Evolutionary conservation across 2,113 vertebrate species (phyloP).

Genomic region (Gobius niger): DNA sequence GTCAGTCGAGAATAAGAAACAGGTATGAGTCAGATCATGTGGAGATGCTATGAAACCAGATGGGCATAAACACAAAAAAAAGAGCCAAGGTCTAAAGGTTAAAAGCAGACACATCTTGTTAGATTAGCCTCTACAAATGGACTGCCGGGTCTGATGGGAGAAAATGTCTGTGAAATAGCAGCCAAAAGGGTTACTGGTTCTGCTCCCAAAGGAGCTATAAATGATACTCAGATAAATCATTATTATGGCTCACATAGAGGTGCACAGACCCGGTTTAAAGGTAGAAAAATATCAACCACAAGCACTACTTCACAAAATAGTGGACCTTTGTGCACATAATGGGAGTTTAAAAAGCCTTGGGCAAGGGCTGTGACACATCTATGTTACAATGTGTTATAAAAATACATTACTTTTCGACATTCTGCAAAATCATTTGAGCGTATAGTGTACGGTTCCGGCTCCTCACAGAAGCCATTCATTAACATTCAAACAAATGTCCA

Average conservation of each 20-base stretch:
- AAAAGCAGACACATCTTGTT: slow-evolving; percentile 25
- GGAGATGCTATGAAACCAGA: slow-evolving; percentile 6
- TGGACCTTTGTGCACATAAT: slow-evolving; percentile 2
- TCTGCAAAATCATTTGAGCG: too few relatives aligned
- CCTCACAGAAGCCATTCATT: too few relatives aligned
- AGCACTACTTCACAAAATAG: slow-evolving; percentile 16
- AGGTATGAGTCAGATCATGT: slow-evolving; percentile 10
- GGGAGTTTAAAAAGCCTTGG: slow-evolving; percentile 16
- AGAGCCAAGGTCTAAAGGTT: slow-evolving; percentile 14
- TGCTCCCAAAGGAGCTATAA: slow-evolving; percentile 40
- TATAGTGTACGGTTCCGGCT: too few relatives aligned
- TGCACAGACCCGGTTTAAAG: slow-evolving; percentile 5
- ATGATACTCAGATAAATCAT: slow-evolving; percentile 52
- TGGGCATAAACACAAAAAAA: neutral
- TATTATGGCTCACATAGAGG: slow-evolving; percentile 14
- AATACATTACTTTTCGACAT: too few relatives aligned
- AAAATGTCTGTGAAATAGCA: slow-evolving; percentile 25
- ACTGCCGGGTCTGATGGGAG: slow-evolving; percentile 18
- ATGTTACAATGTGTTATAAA: too few relatives aligned
- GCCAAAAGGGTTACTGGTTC: slow-evolving; percentile 40
- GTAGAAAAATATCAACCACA: slow-evolving; percentile 18
- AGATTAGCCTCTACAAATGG: slow-evolving; percentile 25
- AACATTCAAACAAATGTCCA: too few relatives aligned
- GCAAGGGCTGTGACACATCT: too few relatives aligned
- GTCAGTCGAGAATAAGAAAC: slow-evolving; percentile 21